Evolutionary conservation across 92 coral and sea anemone species (phyloP).

Genomic region (Phenganax subtilis): DNA sequence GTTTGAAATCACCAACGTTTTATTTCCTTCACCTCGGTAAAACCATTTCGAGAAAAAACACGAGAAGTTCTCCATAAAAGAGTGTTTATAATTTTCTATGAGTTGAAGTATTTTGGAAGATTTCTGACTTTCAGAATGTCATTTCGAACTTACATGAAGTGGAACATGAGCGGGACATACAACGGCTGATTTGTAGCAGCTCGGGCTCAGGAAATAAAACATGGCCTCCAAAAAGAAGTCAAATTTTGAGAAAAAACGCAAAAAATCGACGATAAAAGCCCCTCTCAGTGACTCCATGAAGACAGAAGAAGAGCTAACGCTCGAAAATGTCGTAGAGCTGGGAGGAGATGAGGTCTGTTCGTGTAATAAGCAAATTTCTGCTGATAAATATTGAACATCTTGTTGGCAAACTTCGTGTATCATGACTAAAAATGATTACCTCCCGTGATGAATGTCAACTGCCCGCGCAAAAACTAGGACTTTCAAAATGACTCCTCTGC

Average conservation of each 20-base stretch:
- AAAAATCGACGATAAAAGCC: slow-evolving; percentile 18
- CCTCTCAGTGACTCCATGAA: slow-evolving; percentile 5
- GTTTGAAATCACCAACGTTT: slow-evolving; percentile 69
- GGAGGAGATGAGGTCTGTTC: slow-evolving; percentile 88
- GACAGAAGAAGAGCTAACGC: slow-evolving; percentile 45
- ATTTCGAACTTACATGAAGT: slow-evolving; percentile 6
- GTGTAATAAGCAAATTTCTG: neutral
- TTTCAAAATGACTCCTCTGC: too few species aligned
- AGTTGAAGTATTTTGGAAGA: too few species aligned
- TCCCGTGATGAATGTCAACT: too few species aligned
- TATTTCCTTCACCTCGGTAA: slow-evolving; percentile 91
- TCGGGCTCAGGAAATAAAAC: slow-evolving; percentile 50
- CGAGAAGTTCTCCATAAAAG: neutral
- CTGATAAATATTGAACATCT: neutral
- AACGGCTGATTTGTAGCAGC: slow-evolving; percentile 8
- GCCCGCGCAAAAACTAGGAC: too few species aligned
- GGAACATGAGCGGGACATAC: too few species aligned
- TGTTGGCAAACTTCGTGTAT: too few species aligned
- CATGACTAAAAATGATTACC: too few species aligned
- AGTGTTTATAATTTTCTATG: too few species aligned
- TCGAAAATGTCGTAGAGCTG: slow-evolving; percentile 70
- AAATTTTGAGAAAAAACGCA: slow-evolving; percentile 54
- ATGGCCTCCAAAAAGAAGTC: slow-evolving; percentile 81
- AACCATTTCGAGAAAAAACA: slow-evolving; percentile 47
- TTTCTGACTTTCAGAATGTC: too few species aligned